Percentiles rank a stretch among this genome's conserved stretches.
phyloP scores from a whole-genome alignment of 2,888 invertebrate species.

The Drymonia ruficornis region DNA sequence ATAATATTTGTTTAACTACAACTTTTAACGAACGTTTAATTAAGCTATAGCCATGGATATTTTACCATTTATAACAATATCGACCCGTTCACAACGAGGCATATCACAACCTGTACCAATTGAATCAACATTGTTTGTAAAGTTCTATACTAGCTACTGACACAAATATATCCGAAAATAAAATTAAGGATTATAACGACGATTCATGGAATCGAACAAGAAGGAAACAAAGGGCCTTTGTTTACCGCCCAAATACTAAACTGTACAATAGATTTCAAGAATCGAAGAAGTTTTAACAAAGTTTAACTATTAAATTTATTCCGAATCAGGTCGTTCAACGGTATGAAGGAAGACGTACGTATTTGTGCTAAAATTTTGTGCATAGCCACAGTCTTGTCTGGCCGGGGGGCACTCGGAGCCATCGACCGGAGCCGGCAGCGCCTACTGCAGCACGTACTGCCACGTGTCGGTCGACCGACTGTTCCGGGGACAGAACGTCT shows the following conservation, averaged over 20 bases:
- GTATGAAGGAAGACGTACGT: conserved; percentile 84
- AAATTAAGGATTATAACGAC: conserved; percentile 80
- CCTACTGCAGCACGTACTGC: conserved; percentile 59
- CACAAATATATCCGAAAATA: conserved; percentile 82
- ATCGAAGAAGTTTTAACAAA: conserved; percentile 79
- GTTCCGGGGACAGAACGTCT: conserved; percentile 47
- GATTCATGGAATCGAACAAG: conserved; percentile 84
- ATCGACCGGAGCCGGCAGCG: conserved; percentile 27
- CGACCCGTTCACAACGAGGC: conserved; percentile 84
- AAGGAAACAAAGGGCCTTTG: conserved; percentile 77
- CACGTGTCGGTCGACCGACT: conserved; percentile 49
- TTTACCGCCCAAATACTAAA: conserved; percentile 77
- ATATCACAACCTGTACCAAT: conserved; percentile 85
- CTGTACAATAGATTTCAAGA: conserved; percentile 81
- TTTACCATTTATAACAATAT: conserved; percentile 84
- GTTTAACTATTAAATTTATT: conserved; percentile 71
- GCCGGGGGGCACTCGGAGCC: conserved; percentile 57
- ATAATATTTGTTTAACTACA: conserved; percentile 81
- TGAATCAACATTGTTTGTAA: conserved; percentile 85
- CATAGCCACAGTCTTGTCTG: conserved; percentile 46
- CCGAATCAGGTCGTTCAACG: conserved; percentile 79
- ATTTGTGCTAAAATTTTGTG: conserved; percentile 79
- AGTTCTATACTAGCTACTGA: conserved; percentile 84
- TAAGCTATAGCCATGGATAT: conserved; percentile 83
- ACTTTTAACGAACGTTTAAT: conserved; percentile 82